Base-by-base conservation (phyloP, 2,113 vertebrate species). In the Corythornis cristatus region DNA sequence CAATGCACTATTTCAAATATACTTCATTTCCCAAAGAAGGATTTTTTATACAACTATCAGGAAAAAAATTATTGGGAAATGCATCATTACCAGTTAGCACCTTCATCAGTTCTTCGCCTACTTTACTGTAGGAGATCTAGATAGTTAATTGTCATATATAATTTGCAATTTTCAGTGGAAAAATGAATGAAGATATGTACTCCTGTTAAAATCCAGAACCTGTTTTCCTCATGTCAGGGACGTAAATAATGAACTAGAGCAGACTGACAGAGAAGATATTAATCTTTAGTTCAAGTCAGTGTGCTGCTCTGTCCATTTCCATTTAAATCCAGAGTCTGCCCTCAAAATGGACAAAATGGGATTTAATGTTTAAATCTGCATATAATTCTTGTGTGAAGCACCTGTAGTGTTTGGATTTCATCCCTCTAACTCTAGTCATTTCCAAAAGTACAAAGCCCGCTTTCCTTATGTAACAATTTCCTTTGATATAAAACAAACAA, bases 201-300 rank as follows among this genome's bases (percentile, higher is more conserved):
- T 48, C 7, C 9, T 68, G 21, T 64, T 68, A 86, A 83, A 88
- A 92, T 57, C 65, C 57, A 60, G 51, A 60, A 25, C 10, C 3
- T 3, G 75, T 77, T 75, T 57, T 12, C 45, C 15, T 15, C 13
- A 22, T 0, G 0, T 42, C 20, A 45, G 37, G 14, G 11, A 26
- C 46, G n/a, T 74, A 67, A 85, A 73, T 28, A 83, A 48, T 29
- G 25, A 83, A 48, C 29, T 28, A 62, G 58, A 23, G 7, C 40
- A 79, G n/a, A 28, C 35, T 25, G n/a, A 18, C 16, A 83, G 37
- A 54, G 46, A 25, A 77, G n/a, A 67, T 53, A 66, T 15, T 86
- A 0, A 64, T 86, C 87, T 83, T 21, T 14, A 82, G 62, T 22
- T 14, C 15, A 62, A 73, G 20, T 33, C 58, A 31, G 8, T 12